Evolutionary conservation across 2,113 vertebrate genomes (phyloP).

Genomic region (Eretmodus cyanostictus): DNA sequence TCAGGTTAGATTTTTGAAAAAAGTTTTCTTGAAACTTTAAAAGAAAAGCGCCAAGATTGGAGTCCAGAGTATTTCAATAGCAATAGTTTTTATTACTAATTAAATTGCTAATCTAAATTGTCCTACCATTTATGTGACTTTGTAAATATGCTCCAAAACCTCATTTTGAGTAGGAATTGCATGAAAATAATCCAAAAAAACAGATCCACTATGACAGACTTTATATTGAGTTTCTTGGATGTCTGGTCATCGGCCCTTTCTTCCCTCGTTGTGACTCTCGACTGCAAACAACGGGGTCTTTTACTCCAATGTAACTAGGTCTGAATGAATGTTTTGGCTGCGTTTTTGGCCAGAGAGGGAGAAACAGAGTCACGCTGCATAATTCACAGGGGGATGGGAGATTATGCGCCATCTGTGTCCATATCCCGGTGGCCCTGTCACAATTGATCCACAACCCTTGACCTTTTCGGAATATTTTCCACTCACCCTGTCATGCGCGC

Average conservation of each 20-base stretch:
- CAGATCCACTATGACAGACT: not conserved
- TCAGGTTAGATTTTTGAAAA: not conserved
- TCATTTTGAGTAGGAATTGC: not conserved
- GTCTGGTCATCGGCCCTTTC: not conserved
- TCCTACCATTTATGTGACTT: not conserved
- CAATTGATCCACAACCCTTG: slow-evolving; percentile 63
- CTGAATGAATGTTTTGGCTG: slow-evolving; percentile 26
- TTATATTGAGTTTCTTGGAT: not conserved
- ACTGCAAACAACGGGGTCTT: not conserved
- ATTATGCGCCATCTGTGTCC: slow-evolving; percentile 63
- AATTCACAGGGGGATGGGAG: slow-evolving; percentile 54
- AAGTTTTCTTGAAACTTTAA: not conserved
- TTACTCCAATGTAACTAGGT: not conserved
- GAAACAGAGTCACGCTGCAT: slow-evolving; percentile 23
- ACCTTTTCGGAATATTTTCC: slow-evolving; percentile 48
- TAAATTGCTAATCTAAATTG: not conserved
- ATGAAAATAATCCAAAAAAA: not conserved
- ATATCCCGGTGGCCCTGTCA: slow-evolving; percentile 54
- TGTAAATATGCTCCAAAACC: not conserved
- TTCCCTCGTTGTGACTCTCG: not conserved
- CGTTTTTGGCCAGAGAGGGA: not conserved
- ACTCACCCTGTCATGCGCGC: not conserved
- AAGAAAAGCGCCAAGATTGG: not conserved
- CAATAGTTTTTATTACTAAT: not conserved
- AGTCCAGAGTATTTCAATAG: not conserved